Percentiles rank a stretch among this genome's conserved stretches.
These are phyloP conservation scores for Pogonognathellus flavescens DNA, from an alignment of 1,140 invertebrate species.

Conservation along the genomic window DNA sequence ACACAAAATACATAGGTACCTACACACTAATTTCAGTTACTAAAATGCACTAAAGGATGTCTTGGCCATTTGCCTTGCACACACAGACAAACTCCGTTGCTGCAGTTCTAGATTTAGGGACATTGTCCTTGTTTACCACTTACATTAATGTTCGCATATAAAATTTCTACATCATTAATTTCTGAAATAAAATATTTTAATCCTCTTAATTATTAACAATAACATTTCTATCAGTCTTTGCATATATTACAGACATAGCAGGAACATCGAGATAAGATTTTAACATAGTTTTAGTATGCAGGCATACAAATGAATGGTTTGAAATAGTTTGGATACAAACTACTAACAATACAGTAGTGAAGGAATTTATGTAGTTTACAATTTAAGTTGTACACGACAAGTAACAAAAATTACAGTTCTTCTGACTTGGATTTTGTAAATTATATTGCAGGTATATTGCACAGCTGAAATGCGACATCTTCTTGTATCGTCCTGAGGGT, in stretches of 20 bases:
- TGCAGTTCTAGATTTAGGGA: conserved; percentile 10
- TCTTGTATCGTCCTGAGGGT: not conserved
- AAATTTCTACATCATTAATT: conserved; percentile 13
- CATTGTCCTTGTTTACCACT: not conserved
- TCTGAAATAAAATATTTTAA: not conserved
- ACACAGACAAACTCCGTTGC: not conserved
- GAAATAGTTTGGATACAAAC: too few species aligned
- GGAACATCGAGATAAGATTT: too few species aligned
- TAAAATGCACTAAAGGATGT: not conserved
- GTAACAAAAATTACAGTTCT: too few species aligned
- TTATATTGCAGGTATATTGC: conserved; percentile 3
- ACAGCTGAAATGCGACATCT: conserved; percentile 2
- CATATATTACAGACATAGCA: too few species aligned
- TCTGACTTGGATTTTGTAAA: too few species aligned
- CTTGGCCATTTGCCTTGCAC: conserved; percentile 9
- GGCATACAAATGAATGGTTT: too few species aligned
- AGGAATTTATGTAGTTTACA: too few species aligned
- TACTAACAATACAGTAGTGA: too few species aligned
- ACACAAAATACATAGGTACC: not conserved
- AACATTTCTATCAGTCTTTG: too few species aligned
- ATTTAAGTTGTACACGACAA: too few species aligned
- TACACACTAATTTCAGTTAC: not conserved
- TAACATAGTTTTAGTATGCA: too few species aligned
- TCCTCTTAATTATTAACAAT: too few species aligned
- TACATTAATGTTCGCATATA: not conserved